Conservation (phyloP, 2,888 invertebrate genomes). For the Blastobasis lacticolella region DNA sequence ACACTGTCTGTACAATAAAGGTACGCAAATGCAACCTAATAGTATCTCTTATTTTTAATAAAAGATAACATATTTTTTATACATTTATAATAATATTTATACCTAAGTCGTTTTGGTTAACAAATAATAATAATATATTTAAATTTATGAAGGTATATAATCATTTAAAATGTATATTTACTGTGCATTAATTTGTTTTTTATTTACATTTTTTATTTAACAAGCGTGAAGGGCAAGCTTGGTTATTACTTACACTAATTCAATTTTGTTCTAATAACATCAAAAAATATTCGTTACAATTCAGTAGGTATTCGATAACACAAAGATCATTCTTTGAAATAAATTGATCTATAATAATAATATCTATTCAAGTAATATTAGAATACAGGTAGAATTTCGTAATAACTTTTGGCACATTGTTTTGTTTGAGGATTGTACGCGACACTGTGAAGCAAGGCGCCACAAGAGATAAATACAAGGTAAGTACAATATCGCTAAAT, state of each 20-base stretch:
- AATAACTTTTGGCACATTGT: slow-evolving; percentile 47
- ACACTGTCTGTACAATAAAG: slow-evolving; percentile 61
- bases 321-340: no score
- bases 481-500: slow-evolving; percentile 3
- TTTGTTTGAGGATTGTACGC: slow-evolving; percentile 23
- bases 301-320: background rate
- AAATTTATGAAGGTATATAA: slow-evolving; percentile 39
- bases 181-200: slow-evolving; percentile 51
- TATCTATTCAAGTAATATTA: no score
- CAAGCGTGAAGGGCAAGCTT: slow-evolving; percentile 68
- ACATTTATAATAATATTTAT: slow-evolving; percentile 30
- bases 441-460: slow-evolving; percentile 37
- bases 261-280: slow-evolving; percentile 5
- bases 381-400: background rate
- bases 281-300: slow-evolving; percentile 15
- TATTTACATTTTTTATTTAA: slow-evolving; percentile 52
- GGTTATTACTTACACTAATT: slow-evolving; percentile 24
- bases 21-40: slow-evolving; percentile 38
- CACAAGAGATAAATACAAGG: slow-evolving; percentile 32
- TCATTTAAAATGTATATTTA: slow-evolving; percentile 35
- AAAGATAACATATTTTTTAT: slow-evolving; percentile 52
- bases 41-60: slow-evolving; percentile 60
- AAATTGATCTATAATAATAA: no score
- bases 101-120: slow-evolving; percentile 40
- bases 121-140: slow-evolving; percentile 31